Percentiles rank a stretch among this genome's conserved stretches.
Evolutionary conservation across 2,888 invertebrate species (phyloP).

Genomic region (Sinhomidia bicolor): DNA sequence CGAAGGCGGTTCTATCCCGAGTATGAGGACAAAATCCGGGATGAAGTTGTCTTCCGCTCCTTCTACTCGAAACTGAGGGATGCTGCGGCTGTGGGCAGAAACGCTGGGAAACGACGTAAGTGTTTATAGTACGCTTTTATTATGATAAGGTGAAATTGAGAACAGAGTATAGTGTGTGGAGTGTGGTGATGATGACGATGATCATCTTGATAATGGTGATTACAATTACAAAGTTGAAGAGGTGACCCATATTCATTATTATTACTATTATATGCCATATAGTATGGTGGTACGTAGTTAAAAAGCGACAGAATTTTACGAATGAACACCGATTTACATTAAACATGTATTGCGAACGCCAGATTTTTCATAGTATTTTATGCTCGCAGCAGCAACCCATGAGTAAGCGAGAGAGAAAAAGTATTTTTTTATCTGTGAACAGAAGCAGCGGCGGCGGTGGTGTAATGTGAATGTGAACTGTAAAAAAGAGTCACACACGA

Average conservation of each 20-base stretch:
- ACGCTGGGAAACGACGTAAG: constrained; percentile 61
- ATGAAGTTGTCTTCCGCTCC: constrained; percentile 93
- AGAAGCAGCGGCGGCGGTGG: too few relatives aligned
- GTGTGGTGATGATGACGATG: background rate
- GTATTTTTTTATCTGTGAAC: constrained; percentile 6
- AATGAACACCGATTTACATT: background rate
- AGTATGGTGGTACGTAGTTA: too few relatives aligned
- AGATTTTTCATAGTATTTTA: background rate
- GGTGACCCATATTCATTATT: constrained; percentile 35
- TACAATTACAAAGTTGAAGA: constrained; percentile 18
- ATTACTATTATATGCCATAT: too few relatives aligned
- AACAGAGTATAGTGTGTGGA: background rate
- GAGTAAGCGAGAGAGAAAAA: background rate
- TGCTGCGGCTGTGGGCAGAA: constrained; percentile 83
- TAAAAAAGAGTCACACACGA: background rate
- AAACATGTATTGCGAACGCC: background rate
- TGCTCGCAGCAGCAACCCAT: background rate
- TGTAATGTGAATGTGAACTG: background rate
- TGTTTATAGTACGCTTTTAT: background rate
- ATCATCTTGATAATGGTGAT: constrained; percentile 5
- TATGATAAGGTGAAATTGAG: background rate
- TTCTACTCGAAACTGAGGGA: constrained; percentile 92
- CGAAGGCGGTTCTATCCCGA: constrained; percentile 87
- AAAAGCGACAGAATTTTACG: constrained; percentile 1
- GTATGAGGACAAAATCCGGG: constrained; percentile 87